Evolutionary conservation across 2,113 vertebrate species (phyloP).

Genomic region (Centropus unirufus): DNA sequence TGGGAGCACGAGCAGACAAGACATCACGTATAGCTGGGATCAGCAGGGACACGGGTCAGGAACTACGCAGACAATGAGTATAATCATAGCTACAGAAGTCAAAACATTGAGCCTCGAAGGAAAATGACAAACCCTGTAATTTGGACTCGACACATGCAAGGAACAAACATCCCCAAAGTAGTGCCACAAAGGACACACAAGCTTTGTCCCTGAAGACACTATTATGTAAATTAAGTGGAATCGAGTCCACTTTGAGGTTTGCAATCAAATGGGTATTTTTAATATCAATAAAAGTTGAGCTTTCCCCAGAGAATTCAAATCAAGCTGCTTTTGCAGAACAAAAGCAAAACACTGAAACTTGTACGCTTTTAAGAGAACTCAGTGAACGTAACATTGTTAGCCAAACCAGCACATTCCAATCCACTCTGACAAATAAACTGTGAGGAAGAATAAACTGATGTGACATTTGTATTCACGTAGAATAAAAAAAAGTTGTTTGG

Average conservation of each 20-base stretch:
- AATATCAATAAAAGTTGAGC: constrained; percentile 65
- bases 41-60: constrained; percentile 11
- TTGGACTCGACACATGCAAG: constrained; percentile 45
- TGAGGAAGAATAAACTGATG: constrained; percentile 11
- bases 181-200: constrained; percentile 55
- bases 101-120: constrained; percentile 21
- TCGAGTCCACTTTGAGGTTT: constrained; percentile 40
- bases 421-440: constrained; percentile 15
- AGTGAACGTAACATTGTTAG: constrained; percentile 28
- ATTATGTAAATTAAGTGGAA: constrained; percentile 26
- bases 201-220: constrained; percentile 53
- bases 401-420: constrained; percentile 6
- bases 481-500: background rate
- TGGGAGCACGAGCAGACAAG: background rate
- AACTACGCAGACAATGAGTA: background rate
- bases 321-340: constrained; percentile 42
- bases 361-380: constrained; percentile 15
- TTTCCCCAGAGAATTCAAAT: constrained; percentile 57
- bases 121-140: constrained; percentile 49
- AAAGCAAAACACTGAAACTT: constrained; percentile 35
- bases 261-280: constrained; percentile 51
- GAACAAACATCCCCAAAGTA: constrained; percentile 57
- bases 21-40: background rate
- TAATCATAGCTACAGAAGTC: constrained; percentile 9
- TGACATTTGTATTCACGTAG: background rate